phyloP scores from a whole-genome alignment of 2,888 invertebrate species.

The Corbicula japonica region DNA sequence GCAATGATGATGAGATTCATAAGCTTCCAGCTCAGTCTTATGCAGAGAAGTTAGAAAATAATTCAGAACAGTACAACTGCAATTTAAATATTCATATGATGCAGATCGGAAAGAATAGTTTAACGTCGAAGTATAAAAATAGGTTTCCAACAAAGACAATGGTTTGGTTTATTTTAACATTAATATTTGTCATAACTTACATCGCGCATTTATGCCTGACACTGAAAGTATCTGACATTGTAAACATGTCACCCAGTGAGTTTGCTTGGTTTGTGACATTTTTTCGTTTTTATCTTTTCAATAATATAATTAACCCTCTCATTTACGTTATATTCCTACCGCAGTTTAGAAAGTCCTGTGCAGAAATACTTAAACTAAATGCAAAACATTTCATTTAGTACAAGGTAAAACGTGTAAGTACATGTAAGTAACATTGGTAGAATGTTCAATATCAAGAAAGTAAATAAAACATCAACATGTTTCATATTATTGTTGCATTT shows the following conservation, averaged over 20 bases:
- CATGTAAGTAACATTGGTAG: too few species aligned
- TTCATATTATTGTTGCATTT: too few species aligned
- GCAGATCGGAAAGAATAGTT: too few species aligned
- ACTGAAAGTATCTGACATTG: conserved; percentile 20
- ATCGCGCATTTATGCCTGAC: conserved; percentile 25
- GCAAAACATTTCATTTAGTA: too few species aligned
- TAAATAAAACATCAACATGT: too few species aligned
- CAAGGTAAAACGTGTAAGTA: too few species aligned
- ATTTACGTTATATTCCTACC: conserved; percentile 41
- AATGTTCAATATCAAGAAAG: too few species aligned
- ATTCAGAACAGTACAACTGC: too few species aligned
- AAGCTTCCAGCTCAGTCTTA: conserved; percentile 55
- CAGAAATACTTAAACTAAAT: too few species aligned
- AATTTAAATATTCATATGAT: too few species aligned
- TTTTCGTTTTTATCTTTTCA: conserved; percentile 47
- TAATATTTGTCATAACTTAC: conserved; percentile 41
- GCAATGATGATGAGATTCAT: conserved; percentile 45
- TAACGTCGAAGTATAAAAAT: too few species aligned
- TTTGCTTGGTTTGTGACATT: conserved; percentile 37
- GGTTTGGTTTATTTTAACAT: conserved; percentile 47
- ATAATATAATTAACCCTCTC: conserved; percentile 45
- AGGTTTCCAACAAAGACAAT: conserved; percentile 47
- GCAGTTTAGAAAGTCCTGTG: conserved; percentile 40
- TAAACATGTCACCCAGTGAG: conserved; percentile 32
- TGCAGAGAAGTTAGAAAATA: too few species aligned